phyloP scores from a whole-genome alignment of 2,797 vertebrate species.

The Helostoma temminkii region DNA sequence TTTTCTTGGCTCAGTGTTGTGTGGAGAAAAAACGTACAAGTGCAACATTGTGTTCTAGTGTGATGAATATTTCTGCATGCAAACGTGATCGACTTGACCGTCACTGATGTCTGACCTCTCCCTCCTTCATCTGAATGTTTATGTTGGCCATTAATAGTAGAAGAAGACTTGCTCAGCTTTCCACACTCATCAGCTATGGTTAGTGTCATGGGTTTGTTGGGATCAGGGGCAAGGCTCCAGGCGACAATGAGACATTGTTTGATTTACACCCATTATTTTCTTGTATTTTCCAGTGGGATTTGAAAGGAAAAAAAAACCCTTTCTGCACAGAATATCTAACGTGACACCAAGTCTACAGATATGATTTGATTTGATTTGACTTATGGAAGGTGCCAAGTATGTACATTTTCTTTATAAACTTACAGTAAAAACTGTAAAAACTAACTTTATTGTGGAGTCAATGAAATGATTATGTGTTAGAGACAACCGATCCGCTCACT shows the following conservation, averaged over 20 bases:
- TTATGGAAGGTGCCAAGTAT: neutral
- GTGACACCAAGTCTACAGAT: neutral
- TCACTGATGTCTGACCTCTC: slow-evolving; percentile 58
- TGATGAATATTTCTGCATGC: slow-evolving; percentile 11
- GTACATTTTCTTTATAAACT: neutral
- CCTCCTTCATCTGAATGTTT: slow-evolving; percentile 52
- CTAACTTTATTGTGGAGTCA: neutral
- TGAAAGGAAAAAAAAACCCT: slow-evolving; percentile 2
- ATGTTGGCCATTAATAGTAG: slow-evolving; percentile 46
- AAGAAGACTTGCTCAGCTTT: slow-evolving; percentile 59
- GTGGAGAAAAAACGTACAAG: neutral
- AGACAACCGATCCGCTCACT: neutral
- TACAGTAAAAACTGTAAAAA: neutral
- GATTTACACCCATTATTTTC: slow-evolving; percentile 67
- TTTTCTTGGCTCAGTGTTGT: slow-evolving; percentile 4
- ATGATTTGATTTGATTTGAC: neutral
- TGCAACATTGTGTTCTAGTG: neutral
- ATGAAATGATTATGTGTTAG: neutral
- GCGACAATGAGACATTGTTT: slow-evolving; percentile 74
- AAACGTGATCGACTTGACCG: slow-evolving; percentile 49
- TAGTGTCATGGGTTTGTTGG: slow-evolving; percentile 71
- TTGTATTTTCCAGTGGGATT: slow-evolving; percentile 49
- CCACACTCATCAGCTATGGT: slow-evolving; percentile 71
- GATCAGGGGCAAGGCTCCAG: slow-evolving; percentile 63
- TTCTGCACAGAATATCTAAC: neutral